Base-by-base conservation (phyloP, 2,888 invertebrate genomes). In the Idaea aversata region DNA sequence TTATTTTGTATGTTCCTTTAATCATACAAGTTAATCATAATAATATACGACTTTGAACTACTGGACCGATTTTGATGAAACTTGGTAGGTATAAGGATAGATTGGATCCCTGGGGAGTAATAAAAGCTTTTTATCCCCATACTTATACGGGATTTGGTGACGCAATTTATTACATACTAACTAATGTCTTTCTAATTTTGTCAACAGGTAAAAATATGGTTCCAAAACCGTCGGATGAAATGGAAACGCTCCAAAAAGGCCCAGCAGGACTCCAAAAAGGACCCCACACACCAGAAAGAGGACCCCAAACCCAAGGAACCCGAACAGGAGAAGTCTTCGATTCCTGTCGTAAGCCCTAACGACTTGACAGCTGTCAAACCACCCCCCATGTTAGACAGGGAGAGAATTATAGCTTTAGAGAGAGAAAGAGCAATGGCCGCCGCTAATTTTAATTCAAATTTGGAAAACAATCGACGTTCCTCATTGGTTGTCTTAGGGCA, bases 171-270 rank as follows among this genome's bases (percentile, higher is more conserved):
- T 6, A 13, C 10, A 7, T 13, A 13, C 58, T 61, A 66, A 74
- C 66, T 70, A 70, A 72, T 82, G 70, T 75, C 66, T 70, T 70
- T 7, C 25, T 65, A 62, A 35, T 2, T 63, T 80, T 81, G 75
- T 69, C 65, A 36, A 10, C 94, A 98, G 97, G 98, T 98, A 71
- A 98, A 98, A 94, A 98, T 99, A 79, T 99, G 98, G 99, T 99
- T 99, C 90, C 99, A 99, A 94, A 99, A 99, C 88, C 95, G 99
- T 63, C 95, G 99, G 77, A 99, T 99, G 99, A 99, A 99, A 86
- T 99, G 99, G 98, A 99, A 99, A 87, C 94, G 99, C 13, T 98
- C 98, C 72, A 99, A 99, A 94, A 99, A 99, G 82, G 98, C 98
- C 0, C 98, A 98, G 84, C 97, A 97, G 75, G 98, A 98, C 88